A percentile compares a stretch with the other conserved stretches of the same genome.
These are phyloP conservation scores for Vulpes ferrilata DNA, from an alignment of 2,113 vertebrate species.

Conservation along the genomic window DNA sequence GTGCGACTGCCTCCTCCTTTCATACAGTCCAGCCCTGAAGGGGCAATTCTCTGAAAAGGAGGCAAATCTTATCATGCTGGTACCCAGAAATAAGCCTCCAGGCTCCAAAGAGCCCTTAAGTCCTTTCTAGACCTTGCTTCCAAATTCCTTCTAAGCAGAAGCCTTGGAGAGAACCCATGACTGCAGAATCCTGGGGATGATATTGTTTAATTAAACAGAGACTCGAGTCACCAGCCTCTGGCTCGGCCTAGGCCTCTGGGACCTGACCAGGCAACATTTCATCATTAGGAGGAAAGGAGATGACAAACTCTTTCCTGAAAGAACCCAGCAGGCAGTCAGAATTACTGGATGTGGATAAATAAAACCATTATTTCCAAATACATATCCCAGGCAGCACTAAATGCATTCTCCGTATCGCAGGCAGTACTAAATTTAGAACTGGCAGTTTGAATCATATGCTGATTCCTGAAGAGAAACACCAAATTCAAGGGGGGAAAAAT, in stretches of 20 bases:
- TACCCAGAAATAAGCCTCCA: constrained; percentile 4
- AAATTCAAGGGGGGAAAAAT: constrained; percentile 69
- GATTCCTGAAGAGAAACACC: constrained; percentile 83
- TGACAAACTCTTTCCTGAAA: constrained; percentile 87
- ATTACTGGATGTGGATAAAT: constrained; percentile 82
- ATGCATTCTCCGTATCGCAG: constrained; percentile 73
- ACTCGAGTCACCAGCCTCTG: constrained; percentile 80
- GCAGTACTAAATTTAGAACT: constrained; percentile 81
- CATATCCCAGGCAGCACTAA: constrained; percentile 78
- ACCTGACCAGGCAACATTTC: constrained; percentile 82
- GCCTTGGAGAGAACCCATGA: constrained; percentile 13
- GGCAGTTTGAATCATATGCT: constrained; percentile 78
- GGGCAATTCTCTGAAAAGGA: not conserved
- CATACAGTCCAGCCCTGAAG: not conserved
- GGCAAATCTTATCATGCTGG: not conserved
- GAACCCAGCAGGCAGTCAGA: constrained; percentile 80
- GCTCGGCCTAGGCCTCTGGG: constrained; percentile 78
- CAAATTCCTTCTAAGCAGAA: constrained; percentile 39
- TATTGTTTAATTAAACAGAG: constrained; percentile 85
- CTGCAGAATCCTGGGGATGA: constrained; percentile 68
- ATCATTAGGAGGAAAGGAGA: constrained; percentile 83
- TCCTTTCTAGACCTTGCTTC: not conserved
- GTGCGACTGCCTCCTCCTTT: not conserved
- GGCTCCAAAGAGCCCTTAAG: not conserved
- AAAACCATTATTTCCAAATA: constrained; percentile 83